Base-by-base conservation (phyloP, 2,797 vertebrate genomes). In the Morus bassanus region DNA sequence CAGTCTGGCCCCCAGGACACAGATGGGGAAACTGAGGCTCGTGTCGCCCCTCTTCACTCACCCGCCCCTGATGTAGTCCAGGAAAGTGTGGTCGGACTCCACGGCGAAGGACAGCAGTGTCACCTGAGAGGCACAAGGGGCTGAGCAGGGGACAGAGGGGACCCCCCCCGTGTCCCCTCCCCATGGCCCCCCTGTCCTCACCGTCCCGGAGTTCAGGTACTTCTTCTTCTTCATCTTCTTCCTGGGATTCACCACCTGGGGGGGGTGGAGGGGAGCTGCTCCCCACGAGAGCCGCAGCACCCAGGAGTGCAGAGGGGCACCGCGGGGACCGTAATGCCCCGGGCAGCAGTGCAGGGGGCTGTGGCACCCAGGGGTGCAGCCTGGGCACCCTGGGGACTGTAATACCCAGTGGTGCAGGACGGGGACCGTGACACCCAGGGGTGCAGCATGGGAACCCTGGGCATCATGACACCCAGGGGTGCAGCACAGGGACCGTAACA, bases 51-150 rank as follows among this genome's bases (percentile, higher is more conserved):
- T 1, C 27, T 27, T 11, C 3, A 4, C 99, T 99, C 97, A 99
- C 99, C 99, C 99, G 97, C 99, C 99, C 98, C 99, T 99, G 97
- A 99, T 99, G 98, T 99, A 99, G 97, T 99, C 99, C 51, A 99
- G 98, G 97, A 99, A 99, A 1, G 99, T 99, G 95, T 98, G 99
- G 93, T 99, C 99, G 0, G 99, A 99, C 96, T 99, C 99, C 98
- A 99, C 99, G 0, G 99, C 98, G 48, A 99, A 99, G 4, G 99
- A 99, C 39, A 99, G 98, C 92, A 99, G 97, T 3, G 99, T 99
- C 92, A 99, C 99, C 99, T 99, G 85, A 87, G 78, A 73, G 97
- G 91, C 51, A 61, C 31, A 23, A 2, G 18, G 43, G 13, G 63
- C 24, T 79, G 65, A 46, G 48, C 6, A 4, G 51, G 57, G 75